These are phyloP conservation scores for Candidula unifasciata DNA, from an alignment of 2,888 invertebrate species.

Conservation along the genomic window DNA sequence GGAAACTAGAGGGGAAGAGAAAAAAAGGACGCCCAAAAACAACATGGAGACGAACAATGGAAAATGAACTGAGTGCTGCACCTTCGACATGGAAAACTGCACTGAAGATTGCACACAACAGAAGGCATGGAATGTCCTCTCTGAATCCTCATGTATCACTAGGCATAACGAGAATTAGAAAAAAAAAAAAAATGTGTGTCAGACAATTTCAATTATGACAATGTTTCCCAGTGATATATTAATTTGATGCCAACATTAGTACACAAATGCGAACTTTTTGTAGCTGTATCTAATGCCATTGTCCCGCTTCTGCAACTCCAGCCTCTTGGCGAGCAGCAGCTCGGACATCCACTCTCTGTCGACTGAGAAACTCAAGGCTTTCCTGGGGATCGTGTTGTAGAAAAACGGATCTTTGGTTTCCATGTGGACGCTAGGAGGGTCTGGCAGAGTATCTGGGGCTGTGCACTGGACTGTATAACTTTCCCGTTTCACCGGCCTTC, in stretches of 20 bases:
- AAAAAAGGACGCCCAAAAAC: no score
- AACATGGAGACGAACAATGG: no score
- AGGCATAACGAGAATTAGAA: no score
- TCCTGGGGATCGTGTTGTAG: slow-evolving; percentile 75
- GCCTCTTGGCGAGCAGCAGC: slow-evolving; percentile 73
- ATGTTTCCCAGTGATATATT: no score
- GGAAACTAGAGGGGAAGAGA: no score
- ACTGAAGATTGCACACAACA: no score
- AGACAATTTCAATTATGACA: no score
- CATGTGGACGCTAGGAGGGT: slow-evolving; percentile 72
- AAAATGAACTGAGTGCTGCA: no score
- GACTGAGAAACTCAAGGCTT: slow-evolving; percentile 70
- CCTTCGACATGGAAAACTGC: no score
- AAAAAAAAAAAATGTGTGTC: no score
- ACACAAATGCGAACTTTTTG: slow-evolving; percentile 75
- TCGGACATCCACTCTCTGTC: slow-evolving; percentile 76
- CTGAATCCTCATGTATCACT: no score
- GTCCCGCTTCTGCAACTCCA: slow-evolving; percentile 73
- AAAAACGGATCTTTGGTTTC: slow-evolving; percentile 76
- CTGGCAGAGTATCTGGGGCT: slow-evolving; percentile 66
- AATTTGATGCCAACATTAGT: slow-evolving; percentile 58
- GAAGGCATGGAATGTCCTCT: no score
- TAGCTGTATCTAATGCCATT: slow-evolving; percentile 71
- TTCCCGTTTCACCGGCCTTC: slow-evolving; percentile 65
- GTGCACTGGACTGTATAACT: slow-evolving; percentile 68